These are phyloP conservation scores for Drosophila pseudotalamancana DNA, from an alignment of 2,888 invertebrate genomes.

Conservation along the genomic window DNA sequence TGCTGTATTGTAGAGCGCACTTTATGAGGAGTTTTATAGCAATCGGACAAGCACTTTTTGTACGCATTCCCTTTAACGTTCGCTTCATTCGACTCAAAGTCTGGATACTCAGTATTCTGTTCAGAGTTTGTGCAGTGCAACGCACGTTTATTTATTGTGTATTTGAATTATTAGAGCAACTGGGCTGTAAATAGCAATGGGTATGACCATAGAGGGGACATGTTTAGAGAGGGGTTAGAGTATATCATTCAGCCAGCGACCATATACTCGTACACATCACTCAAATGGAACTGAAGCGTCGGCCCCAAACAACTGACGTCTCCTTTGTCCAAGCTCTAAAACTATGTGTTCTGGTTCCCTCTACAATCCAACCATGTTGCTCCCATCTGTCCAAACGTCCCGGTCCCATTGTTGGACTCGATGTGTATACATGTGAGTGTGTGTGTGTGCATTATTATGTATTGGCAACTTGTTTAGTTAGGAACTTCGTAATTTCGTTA, in stretches of 20 bases:
- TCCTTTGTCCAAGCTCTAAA: conserved; percentile 52
- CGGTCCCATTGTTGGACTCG: conserved; percentile 7
- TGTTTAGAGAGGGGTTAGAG: background rate
- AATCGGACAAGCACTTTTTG: background rate
- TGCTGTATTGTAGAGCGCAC: no score
- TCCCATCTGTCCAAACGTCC: background rate
- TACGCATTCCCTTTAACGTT: conserved; percentile 8
- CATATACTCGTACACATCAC: conserved; percentile 39
- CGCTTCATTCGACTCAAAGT: conserved; percentile 28
- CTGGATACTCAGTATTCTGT: conserved; percentile 6
- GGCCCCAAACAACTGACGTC: conserved; percentile 20
- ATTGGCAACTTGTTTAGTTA: conserved; percentile 73
- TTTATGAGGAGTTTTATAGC: background rate
- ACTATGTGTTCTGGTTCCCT: background rate
- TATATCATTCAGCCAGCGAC: conserved; percentile 24
- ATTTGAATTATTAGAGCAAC: conserved; percentile 70
- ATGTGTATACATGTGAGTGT: no score
- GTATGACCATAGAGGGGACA: background rate
- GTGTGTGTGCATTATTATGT: conserved; percentile 61
- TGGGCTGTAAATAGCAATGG: conserved; percentile 59
- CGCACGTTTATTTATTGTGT: conserved; percentile 70
- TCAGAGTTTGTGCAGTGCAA: conserved; percentile 23
- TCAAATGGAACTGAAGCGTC: conserved; percentile 25
- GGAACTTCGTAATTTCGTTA: conserved; percentile 74
- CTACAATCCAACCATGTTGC: background rate